Evolutionary conservation across 2,888 invertebrate species (phyloP).

Genomic region (Saturnia japonica): DNA sequence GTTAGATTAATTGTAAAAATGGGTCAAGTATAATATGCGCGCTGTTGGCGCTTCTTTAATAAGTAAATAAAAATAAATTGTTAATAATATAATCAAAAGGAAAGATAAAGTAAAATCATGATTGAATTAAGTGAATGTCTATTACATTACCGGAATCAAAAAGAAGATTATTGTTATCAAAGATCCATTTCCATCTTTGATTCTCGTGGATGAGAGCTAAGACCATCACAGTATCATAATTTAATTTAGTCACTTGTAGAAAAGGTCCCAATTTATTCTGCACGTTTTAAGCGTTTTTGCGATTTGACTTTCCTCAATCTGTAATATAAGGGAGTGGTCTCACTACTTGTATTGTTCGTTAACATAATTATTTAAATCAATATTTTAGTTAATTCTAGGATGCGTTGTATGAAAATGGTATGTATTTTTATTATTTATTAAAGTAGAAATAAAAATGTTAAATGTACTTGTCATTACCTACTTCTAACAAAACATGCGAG

Average conservation of each 20-base stretch:
- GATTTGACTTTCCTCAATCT: slow-evolving; percentile 42
- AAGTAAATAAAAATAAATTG: not conserved
- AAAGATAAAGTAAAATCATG: not conserved
- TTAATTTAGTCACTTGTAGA: slow-evolving; percentile 38
- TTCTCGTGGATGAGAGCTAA: slow-evolving; percentile 26
- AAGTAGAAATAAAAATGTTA: too few relatives aligned
- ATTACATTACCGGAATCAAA: not conserved
- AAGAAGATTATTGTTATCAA: slow-evolving; percentile 22
- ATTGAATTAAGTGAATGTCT: not conserved
- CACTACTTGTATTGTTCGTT: not conserved
- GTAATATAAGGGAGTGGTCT: slow-evolving; percentile 18
- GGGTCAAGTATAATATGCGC: too few relatives aligned
- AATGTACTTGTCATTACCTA: too few relatives aligned
- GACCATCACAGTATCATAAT: slow-evolving; percentile 31
- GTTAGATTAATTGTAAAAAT: too few relatives aligned
- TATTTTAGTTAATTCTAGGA: too few relatives aligned
- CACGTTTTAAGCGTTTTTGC: slow-evolving; percentile 38
- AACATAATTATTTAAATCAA: not conserved
- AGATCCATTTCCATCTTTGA: slow-evolving; percentile 25
- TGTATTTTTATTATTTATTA: too few relatives aligned
- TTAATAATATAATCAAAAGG: not conserved
- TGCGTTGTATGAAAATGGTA: too few relatives aligned
- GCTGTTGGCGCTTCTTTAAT: too few relatives aligned
- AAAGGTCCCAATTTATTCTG: slow-evolving; percentile 46
- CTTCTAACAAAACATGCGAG: too few relatives aligned